A percentile compares a stretch with the other conserved stretches of the same genome.
Conservation (phyloP, 2,113 vertebrate species). For the Promerops cafer region DNA sequence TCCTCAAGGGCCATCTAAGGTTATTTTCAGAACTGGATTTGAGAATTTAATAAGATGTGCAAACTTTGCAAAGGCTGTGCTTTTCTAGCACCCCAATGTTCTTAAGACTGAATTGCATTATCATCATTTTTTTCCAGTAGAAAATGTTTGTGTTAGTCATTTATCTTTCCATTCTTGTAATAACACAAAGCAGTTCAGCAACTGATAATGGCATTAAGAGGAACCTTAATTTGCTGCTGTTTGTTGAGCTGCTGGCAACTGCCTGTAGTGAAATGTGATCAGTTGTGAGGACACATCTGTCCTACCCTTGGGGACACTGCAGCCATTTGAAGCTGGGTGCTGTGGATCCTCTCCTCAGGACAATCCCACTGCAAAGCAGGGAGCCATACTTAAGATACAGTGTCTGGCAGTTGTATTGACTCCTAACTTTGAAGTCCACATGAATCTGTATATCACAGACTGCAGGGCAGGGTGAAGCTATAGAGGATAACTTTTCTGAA, state of each 20-base stretch:
- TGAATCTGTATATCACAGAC: background rate
- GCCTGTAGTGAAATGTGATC: background rate
- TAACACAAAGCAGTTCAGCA: background rate
- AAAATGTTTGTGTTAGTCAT: background rate
- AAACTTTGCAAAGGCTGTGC: background rate
- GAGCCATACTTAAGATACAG: fast-evolving
- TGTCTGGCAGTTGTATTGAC: too few relatives aligned
- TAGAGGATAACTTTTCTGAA: background rate
- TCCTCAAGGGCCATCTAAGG: background rate
- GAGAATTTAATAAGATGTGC: background rate
- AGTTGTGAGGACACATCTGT: background rate
- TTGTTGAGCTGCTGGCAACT: background rate
- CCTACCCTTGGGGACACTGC: fast-evolving
- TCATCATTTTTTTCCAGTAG: background rate
- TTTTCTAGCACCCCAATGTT: background rate
- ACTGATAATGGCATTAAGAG: background rate
- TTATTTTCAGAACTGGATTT: background rate
- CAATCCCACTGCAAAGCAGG: background rate
- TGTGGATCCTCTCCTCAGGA: background rate
- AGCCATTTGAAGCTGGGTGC: background rate
- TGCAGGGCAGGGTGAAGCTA: background rate
- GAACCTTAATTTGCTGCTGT: background rate
- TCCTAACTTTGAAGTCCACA: background rate
- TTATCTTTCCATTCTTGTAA: background rate
- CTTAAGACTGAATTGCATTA: background rate